Evolutionary conservation across 2,797 vertebrate genomes (phyloP).

Genomic region (Macropodus opercularis): DNA sequence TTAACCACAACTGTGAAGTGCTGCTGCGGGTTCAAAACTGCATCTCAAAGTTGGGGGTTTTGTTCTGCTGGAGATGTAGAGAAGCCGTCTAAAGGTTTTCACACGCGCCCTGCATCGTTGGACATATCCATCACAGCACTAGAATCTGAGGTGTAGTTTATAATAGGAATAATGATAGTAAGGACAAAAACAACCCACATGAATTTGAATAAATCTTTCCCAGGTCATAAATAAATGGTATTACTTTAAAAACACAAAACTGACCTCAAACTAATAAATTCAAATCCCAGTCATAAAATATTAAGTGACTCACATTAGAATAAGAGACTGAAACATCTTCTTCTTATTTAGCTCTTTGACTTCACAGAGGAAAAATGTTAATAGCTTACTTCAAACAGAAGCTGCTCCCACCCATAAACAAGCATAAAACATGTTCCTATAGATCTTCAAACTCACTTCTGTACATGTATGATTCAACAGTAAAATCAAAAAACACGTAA

Average conservation of each 20-base stretch:
- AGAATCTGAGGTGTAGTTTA: background rate
- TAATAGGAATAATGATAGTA: too few species aligned
- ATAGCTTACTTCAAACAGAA: background rate
- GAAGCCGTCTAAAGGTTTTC: background rate
- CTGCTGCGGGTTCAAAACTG: conserved; percentile 4
- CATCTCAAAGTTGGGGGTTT: background rate
- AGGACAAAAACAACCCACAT: too few species aligned
- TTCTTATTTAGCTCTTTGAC: background rate
- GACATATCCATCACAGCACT: background rate
- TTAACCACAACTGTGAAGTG: background rate
- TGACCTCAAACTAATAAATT: too few species aligned
- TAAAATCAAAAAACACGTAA: background rate
- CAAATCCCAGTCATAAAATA: background rate
- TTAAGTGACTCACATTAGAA: background rate
- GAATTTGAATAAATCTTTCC: too few species aligned
- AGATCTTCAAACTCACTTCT: too few species aligned
- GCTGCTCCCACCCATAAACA: too few species aligned
- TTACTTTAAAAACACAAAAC: background rate
- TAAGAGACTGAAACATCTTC: background rate
- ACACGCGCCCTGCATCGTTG: background rate
- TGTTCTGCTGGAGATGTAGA: conserved; percentile 3
- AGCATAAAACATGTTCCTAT: too few species aligned
- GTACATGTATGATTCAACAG: background rate
- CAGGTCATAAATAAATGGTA: too few species aligned
- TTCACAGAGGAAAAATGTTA: background rate